Evolutionary conservation across 2,797 vertebrate genomes (phyloP).

Genomic region (Notoglanidium macrostoma): DNA sequence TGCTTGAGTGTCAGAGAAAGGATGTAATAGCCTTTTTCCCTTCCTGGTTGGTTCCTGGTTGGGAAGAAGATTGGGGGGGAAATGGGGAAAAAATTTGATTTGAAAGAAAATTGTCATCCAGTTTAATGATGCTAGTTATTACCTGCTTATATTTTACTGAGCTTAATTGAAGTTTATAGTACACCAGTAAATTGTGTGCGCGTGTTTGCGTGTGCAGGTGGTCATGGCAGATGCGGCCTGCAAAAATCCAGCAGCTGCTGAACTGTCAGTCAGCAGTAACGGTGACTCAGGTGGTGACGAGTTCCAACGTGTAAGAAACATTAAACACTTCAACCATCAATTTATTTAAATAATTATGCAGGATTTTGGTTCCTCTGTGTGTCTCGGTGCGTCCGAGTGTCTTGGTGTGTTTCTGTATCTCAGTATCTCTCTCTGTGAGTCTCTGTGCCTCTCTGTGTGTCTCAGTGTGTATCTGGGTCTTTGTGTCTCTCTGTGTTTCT

Average conservation of each 20-base stretch:
- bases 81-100: too few species aligned
- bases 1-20: too few species aligned
- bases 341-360: neutral
- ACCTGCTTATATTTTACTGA: neutral
- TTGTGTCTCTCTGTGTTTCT: neutral
- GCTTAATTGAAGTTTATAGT: neutral
- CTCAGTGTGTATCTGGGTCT: neutral
- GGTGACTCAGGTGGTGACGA: conserved; percentile 83
- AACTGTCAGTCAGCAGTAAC: conserved; percentile 94
- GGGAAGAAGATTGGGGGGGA: too few species aligned
- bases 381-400: neutral
- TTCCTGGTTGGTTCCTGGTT: too few species aligned
- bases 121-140: neutral
- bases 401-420: neutral
- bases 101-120: too few species aligned
- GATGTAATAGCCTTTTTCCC: too few species aligned
- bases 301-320: conserved; percentile 81
- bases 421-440: too few species aligned
- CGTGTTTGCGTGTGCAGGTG: conserved; percentile 60
- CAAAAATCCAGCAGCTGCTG: conserved; percentile 89
- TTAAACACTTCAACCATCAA: neutral
- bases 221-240: conserved; percentile 88
- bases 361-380: neutral
- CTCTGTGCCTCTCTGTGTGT: neutral
- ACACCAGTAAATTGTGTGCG: neutral